phyloP scores from a whole-genome alignment of 2,113 vertebrate genomes.

The Riparia riparia region DNA sequence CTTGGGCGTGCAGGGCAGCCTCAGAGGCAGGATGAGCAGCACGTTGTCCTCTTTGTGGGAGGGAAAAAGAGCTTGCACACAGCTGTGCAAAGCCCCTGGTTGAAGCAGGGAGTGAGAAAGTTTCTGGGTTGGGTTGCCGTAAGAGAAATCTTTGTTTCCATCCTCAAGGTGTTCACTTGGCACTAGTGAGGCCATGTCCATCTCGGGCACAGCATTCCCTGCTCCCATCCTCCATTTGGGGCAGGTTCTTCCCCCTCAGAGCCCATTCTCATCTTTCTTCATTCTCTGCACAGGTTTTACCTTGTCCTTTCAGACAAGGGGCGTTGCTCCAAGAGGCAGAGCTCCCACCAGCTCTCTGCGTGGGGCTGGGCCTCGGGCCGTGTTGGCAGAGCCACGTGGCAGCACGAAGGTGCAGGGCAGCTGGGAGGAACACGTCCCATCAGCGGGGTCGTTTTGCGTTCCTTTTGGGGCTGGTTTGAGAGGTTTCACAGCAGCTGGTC shows the following conservation, averaged over 20 bases:
- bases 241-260: neutral
- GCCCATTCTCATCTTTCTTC: neutral
- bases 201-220: neutral
- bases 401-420: neutral
- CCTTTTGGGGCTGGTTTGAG: neutral
- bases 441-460: accelerated
- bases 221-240: neutral
- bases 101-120: neutral
- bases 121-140: neutral
- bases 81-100: neutral
- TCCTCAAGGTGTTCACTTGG: neutral
- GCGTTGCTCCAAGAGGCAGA: neutral
- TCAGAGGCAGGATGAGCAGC: neutral
- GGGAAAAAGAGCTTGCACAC: neutral
- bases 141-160: neutral
- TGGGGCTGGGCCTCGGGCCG: accelerated
- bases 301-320: neutral
- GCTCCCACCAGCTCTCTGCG: neutral
- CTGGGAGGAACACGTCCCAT: neutral
- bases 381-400: neutral
- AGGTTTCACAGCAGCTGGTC: neutral
- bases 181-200: accelerated
- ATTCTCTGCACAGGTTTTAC: accelerated
- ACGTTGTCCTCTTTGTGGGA: neutral
- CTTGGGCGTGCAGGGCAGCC: neutral